These are phyloP conservation scores for Falco columbarius DNA, from an alignment of 2,797 vertebrate species.

Conservation along the genomic window DNA sequence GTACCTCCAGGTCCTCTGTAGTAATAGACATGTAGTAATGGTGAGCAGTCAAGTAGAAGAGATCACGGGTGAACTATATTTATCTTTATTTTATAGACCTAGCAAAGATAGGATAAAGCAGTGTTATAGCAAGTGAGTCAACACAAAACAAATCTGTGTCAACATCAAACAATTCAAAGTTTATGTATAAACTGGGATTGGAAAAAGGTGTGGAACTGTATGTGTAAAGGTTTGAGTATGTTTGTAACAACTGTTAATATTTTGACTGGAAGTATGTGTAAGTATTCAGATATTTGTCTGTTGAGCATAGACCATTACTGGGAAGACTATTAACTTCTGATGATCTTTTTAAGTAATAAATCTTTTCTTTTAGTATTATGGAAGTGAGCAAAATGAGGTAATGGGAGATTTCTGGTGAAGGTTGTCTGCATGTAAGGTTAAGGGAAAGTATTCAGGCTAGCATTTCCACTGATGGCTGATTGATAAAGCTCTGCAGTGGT, in stretches of 20 bases:
- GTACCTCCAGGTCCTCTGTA: neutral
- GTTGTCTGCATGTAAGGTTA: accelerated
- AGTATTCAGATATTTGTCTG: neutral
- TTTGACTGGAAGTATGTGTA: neutral
- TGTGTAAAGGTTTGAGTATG: neutral
- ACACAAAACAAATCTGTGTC: neutral
- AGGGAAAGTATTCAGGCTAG: neutral
- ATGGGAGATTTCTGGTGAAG: neutral
- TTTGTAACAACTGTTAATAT: neutral
- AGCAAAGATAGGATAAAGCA: neutral
- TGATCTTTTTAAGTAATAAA: neutral
- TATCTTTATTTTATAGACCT: neutral
- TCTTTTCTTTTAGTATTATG: accelerated
- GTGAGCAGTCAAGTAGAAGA: neutral
- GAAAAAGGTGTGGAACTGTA: neutral
- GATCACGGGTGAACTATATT: accelerated
- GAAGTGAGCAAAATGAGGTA: neutral
- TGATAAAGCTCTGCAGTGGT: neutral
- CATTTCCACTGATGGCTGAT: neutral
- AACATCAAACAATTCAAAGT: neutral
- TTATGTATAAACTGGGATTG: neutral
- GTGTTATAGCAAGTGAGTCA: neutral
- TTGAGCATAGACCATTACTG: neutral
- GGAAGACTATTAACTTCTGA: neutral
- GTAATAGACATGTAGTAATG: accelerated